A percentile compares a stretch with the other conserved stretches of the same genome.
Evolutionary conservation across 2,888 invertebrate species (phyloP).

Genomic region (Cheilosia grossa): DNA sequence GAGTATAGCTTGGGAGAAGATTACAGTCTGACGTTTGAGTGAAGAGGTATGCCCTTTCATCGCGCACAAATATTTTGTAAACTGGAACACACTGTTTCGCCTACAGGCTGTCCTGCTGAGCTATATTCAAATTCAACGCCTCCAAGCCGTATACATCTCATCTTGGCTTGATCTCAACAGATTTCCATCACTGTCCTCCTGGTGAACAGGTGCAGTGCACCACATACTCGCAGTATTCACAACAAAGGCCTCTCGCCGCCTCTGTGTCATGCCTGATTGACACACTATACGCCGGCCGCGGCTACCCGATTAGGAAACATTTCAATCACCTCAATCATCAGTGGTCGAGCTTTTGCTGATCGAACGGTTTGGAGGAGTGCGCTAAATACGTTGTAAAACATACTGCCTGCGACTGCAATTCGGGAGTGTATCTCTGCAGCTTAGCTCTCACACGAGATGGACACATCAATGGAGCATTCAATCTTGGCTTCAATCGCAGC

Average conservation of each 20-base stretch:
- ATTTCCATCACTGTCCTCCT: constrained; percentile 5
- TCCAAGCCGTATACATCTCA: background rate
- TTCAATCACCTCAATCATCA: constrained; percentile 68
- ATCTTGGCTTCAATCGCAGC: constrained; percentile 59
- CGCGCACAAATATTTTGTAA: background rate
- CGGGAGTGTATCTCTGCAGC: constrained; percentile 46
- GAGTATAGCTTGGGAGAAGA: background rate
- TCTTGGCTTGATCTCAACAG: background rate
- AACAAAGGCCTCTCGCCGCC: constrained; percentile 56
- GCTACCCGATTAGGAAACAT: constrained; percentile 63
- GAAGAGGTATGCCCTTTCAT: background rate
- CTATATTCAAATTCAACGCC: background rate
- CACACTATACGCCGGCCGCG: constrained; percentile 43
- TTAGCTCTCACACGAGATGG: constrained; percentile 43
- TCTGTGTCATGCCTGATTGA: constrained; percentile 58
- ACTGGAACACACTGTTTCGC: constrained; percentile 6
- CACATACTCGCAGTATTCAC: constrained; percentile 8
- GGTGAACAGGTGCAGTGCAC: constrained; percentile 51
- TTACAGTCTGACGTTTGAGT: background rate
- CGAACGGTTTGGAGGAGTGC: constrained; percentile 5
- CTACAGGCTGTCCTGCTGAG: background rate
- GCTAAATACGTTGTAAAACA: constrained; percentile 67
- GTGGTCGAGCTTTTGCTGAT: constrained; percentile 29
- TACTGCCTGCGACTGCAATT: constrained; percentile 20
- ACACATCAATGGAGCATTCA: constrained; percentile 66